Evolutionary conservation across 2,113 vertebrate species (phyloP), one percentile per base, ranked within the genome.

Genomic region (Mesocricetus auratus): DNA sequence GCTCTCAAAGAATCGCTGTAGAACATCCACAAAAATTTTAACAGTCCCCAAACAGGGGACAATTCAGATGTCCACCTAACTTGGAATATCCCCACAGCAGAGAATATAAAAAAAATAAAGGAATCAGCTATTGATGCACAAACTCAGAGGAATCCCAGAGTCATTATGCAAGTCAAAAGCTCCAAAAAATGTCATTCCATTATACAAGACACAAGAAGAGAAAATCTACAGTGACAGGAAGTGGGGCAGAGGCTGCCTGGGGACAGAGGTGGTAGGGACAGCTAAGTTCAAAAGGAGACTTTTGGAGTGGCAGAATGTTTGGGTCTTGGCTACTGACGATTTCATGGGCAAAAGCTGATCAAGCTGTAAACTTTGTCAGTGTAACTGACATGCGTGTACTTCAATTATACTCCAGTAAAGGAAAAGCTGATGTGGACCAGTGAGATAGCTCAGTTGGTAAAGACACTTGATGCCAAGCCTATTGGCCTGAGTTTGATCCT

Each of bases 281-380:
- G 26, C 22, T 15, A 2, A 29, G 58, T 42, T 24, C 24, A 36
- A 1, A 5, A 22, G 68, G 77, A n/a, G 7, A 33, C 33, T 19
- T 64, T 62, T 33, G 78, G 21, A 8, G 21, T 22, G 53, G 7
- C 1, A 0, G 17, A 39, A 17, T 0, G 6, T 31, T 15, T 3
- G n/a, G 24, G 42, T 10, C 47, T 69, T 16, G 58, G 50, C 68
- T 19, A 5, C 64, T 3, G 26, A 10, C 5, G 5, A 29, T 21
- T 81, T 66, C 22, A 1, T 0, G 0, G 47, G 39, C 12, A 31
- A 15, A 0, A 7, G 5, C 13, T 0, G 0, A 73, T 10, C 4
- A 6, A 11, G 36, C 22, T 22, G 33, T 21, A 56, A 11, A 56
- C 50, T 36, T 53, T 19, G 31, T 81, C 50, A 58, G 47, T 29